Percentiles rank a stretch among this genome's conserved stretches.
These are phyloP conservation scores for Hirtodrosophila trivittata DNA, from an alignment of 2,888 invertebrate species.

Conservation along the genomic window DNA sequence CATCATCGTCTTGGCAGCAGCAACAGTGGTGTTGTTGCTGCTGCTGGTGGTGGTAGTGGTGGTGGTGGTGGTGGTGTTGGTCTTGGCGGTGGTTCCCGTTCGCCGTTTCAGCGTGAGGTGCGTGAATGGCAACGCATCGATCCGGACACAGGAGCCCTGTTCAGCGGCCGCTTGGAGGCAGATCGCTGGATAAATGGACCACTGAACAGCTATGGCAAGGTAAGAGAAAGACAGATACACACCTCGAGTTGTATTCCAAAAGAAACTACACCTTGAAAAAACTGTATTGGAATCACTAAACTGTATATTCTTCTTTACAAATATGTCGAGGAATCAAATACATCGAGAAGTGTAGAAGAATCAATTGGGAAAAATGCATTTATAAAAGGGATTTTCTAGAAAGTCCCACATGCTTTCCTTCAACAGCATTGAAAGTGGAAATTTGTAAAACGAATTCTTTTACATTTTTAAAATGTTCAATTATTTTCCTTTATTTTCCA, in stretches of 20 bases:
- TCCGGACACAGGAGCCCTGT: slow-evolving; percentile 84
- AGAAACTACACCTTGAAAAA: slow-evolving; percentile 17
- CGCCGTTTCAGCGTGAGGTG: slow-evolving; percentile 84
- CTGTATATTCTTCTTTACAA: too few species aligned
- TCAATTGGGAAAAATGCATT: too few species aligned
- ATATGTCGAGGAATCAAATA: too few species aligned
- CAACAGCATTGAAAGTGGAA: too few species aligned
- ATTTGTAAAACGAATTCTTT: too few species aligned
- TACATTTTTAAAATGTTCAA: too few species aligned
- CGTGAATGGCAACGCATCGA: slow-evolving; percentile 84
- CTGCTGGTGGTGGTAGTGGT: slow-evolving; percentile 20
- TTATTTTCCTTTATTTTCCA: too few species aligned
- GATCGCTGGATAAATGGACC: slow-evolving; percentile 84
- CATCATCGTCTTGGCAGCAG: slow-evolving; percentile 51
- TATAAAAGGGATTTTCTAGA: too few species aligned
- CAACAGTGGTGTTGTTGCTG: slow-evolving; percentile 23
- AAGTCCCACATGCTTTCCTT: too few species aligned
- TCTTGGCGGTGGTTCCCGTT: slow-evolving; percentile 71
- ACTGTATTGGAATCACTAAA: too few species aligned
- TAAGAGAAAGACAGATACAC: slow-evolving; percentile 62
- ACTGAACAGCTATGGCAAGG: slow-evolving; percentile 84
- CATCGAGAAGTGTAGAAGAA: too few species aligned
- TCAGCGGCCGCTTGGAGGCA: slow-evolving; percentile 84
- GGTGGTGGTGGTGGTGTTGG: slow-evolving; percentile 19
- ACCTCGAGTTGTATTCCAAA: too few species aligned